Evolutionary conservation across 2,113 vertebrate species (phyloP).

Genomic region (Machaerirhynchus nigripectus): DNA sequence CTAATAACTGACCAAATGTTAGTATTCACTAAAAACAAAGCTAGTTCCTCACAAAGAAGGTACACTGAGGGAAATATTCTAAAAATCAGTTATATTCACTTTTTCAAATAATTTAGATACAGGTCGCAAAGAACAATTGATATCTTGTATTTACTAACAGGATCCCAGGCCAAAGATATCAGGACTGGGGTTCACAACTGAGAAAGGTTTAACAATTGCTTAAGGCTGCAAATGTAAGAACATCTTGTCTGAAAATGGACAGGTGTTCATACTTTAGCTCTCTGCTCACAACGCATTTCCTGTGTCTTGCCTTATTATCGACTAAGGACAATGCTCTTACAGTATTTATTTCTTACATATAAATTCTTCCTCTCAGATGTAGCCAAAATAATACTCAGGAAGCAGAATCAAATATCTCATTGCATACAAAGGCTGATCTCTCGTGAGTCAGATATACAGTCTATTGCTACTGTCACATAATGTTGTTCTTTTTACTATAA

Average conservation of each 20-base stretch:
- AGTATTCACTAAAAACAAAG: background rate
- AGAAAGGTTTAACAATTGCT: background rate
- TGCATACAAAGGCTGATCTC: background rate
- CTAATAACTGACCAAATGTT: background rate
- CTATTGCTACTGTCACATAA: background rate
- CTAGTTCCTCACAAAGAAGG: background rate
- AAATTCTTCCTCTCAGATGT: background rate
- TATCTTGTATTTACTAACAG: background rate
- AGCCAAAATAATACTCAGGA: background rate
- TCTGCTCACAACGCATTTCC: rapidly evolving
- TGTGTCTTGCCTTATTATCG: rapidly evolving
- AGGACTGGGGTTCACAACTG: background rate
- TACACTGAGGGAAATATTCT: background rate
- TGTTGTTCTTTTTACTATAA: background rate
- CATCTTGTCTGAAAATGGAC: background rate
- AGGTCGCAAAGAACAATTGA: background rate
- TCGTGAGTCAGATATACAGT: background rate
- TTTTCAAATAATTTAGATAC: background rate
- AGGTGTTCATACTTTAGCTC: background rate
- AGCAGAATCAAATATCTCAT: background rate
- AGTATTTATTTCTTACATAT: background rate
- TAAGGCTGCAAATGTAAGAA: background rate
- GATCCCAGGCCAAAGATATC: background rate
- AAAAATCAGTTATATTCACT: background rate
- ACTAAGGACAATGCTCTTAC: background rate